Conservation (phyloP, 2,797 vertebrate genomes). For the Mustela erminea region DNA sequence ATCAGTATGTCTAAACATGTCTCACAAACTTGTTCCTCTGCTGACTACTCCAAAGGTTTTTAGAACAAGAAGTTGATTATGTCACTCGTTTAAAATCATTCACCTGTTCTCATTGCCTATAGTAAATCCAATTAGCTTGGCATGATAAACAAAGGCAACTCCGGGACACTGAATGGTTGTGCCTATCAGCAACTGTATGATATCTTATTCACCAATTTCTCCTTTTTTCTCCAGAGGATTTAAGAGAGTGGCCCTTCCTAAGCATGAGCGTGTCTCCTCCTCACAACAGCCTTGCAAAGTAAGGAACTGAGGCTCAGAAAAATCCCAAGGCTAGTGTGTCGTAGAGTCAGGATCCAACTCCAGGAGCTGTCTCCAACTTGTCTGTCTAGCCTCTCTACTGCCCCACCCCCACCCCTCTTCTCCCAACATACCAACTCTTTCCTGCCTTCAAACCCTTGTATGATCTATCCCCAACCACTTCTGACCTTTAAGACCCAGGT, state of each 20-base stretch:
- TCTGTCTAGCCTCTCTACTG: not conserved
- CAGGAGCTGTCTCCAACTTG: not conserved
- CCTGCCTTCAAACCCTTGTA: not conserved
- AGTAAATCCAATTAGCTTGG: conserved; percentile 19
- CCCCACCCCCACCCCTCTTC: not conserved
- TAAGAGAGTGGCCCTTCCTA: not conserved
- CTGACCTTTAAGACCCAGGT: not conserved
- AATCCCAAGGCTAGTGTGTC: not conserved
- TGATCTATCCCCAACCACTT: not conserved
- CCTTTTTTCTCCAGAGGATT: not conserved
- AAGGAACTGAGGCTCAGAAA: not conserved
- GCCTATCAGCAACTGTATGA: not conserved
- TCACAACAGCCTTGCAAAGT: not conserved
- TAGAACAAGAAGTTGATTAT: not conserved
- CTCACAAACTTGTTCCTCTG: not conserved
- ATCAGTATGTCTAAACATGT: not conserved
- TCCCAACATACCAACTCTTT: not conserved
- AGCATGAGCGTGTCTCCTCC: not conserved
- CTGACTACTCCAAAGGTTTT: not conserved
- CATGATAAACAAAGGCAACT: not conserved
- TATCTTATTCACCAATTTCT: not conserved
- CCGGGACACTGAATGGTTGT: not conserved
- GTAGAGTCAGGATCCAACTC: not conserved
- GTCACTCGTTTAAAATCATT: conserved; percentile 16
- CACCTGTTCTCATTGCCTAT: not conserved